Conservation (phyloP, 2,888 invertebrate genomes). For the Tethea ocularis region DNA sequence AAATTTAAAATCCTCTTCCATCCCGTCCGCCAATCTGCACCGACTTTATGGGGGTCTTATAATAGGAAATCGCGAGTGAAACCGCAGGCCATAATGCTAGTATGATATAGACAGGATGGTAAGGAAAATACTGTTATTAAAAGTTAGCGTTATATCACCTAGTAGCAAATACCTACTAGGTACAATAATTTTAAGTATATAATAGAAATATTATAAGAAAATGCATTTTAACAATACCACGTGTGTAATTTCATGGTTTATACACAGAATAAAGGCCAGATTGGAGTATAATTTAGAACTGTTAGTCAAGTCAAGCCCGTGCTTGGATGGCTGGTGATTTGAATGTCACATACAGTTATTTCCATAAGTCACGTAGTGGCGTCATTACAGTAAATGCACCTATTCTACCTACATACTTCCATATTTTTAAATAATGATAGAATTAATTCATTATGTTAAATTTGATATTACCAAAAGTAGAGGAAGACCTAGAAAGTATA, state of each 20-base stretch:
- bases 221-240: not conserved
- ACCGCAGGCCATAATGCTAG: no score
- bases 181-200: not conserved
- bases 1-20: no score
- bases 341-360: slow-evolving; percentile 48
- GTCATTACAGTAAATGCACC: slow-evolving; percentile 33
- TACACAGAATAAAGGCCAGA: slow-evolving; percentile 24
- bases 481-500: no score
- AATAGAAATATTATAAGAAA: not conserved
- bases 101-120: not conserved
- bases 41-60: no score
- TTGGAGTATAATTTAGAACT: slow-evolving; percentile 35
- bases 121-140: slow-evolving; percentile 9
- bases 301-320: slow-evolving; percentile 30
- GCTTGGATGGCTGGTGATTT: slow-evolving; percentile 42
- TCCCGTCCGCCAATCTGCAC: no score
- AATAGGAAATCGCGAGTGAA: no score
- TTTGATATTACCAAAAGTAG: no score
- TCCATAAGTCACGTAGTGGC: slow-evolving; percentile 53
- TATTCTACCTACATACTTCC: no score
- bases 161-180: not conserved
- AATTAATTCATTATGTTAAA: no score
- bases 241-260: slow-evolving; percentile 8
- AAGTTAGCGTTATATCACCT: no score
- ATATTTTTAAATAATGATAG: no score